Base-by-base conservation (phyloP, 2,113 vertebrate genomes). In the Natator depressus region DNA sequence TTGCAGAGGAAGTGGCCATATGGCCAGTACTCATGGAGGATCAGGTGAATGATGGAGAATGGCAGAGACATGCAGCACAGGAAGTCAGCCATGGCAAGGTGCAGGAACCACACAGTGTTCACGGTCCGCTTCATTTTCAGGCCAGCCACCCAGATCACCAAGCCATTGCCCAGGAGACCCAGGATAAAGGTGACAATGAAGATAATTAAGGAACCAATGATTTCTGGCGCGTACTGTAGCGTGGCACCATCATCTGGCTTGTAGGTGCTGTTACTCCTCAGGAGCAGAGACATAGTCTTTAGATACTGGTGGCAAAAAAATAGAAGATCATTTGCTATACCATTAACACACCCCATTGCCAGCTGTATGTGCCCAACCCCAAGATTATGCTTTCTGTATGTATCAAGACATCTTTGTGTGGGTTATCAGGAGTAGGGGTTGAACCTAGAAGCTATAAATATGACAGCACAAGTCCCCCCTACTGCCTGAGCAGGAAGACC, bases 81-180 rank as follows among this genome's bases (percentile, higher is more conserved):
- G 10, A 99, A 85, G 62, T 99, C 99, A 3, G 99, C 98, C 49
- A 98, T 75, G 0, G 99, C 98, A 76, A 99, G 98, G 76, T 99
- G 98, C 57, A 99, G 95, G 83, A 99, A 98, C 99, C 98, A 99
- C 22, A 98, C 49, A 0, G 96, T 98, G 94, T 98, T 99, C 82
- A 98, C 98, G 2, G 98, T 98, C 57, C 84, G 96, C 89, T 97
- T 98, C 98, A 99, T 99, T 97, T 98, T 99, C 53, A 98, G 20
- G 17, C 98, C 97, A 55, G 98, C 97, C 31, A 99, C 96, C 98
- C 98, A 99, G 46, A 99, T 93, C 27, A 99, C 99, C 81, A 99
- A 47, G 16, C 97, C 97, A 6, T 99, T 99, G 57, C 98, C 98
- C 2, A 98, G 97, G 62, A 99, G 46, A 5, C 99, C 99, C 76